Conservation (phyloP, 1,140 invertebrate species). For the Eubasilissa regina region DNA sequence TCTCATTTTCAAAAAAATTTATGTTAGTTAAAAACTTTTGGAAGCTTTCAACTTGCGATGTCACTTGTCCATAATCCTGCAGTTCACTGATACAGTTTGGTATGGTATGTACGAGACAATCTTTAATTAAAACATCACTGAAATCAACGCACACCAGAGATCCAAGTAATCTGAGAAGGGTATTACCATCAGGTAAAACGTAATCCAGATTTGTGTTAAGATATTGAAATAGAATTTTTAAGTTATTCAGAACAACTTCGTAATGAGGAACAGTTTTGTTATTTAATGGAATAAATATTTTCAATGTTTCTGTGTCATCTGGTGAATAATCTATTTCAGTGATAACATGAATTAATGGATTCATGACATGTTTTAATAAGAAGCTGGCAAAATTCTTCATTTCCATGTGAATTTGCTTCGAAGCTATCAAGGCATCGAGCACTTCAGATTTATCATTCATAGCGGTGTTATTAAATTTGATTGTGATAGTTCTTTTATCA, state of each 20-base stretch:
- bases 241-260: conserved; percentile 75
- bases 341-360: conserved; percentile 73
- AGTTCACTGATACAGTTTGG: conserved; percentile 82
- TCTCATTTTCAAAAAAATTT: conserved; percentile 72
- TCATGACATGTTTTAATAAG: conserved; percentile 72
- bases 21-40: conserved; percentile 76
- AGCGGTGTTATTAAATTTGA: conserved; percentile 66
- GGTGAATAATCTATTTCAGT: conserved; percentile 67
- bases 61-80: conserved; percentile 77
- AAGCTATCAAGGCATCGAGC: conserved; percentile 69
- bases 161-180: conserved; percentile 77
- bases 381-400: conserved; percentile 71
- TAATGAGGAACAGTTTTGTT: conserved; percentile 71
- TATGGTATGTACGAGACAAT: conserved; percentile 83
- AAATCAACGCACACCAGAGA: conserved; percentile 76
- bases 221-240: conserved; percentile 76
- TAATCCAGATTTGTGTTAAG: conserved; percentile 75
- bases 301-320: conserved; percentile 68
- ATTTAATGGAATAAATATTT: conserved; percentile 67
- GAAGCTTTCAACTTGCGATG: conserved; percentile 78
- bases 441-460: conserved; percentile 65
- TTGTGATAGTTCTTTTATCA: conserved; percentile 61
- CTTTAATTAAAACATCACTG: conserved; percentile 78
- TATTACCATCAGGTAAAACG: conserved; percentile 68
- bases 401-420: conserved; percentile 69